Conservation (phyloP, 1,140 invertebrate species). For the Tribolium castaneum region DNA sequence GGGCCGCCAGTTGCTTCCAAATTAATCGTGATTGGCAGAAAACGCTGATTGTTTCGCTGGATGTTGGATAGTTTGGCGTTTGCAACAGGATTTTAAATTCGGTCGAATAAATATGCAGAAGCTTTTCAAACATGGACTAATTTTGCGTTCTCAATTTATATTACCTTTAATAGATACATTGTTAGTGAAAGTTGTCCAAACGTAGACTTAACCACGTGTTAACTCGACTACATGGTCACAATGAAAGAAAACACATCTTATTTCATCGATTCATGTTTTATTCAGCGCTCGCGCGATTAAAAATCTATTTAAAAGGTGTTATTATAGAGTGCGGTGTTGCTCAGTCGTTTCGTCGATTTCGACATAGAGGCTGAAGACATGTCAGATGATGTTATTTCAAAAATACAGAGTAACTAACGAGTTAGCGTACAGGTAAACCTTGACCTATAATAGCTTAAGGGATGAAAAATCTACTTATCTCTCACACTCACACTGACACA, state of each 20-base stretch:
- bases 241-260: slow-evolving; percentile 41
- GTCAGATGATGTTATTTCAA: slow-evolving; percentile 18
- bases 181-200: slow-evolving; percentile 47
- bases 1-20: not conserved
- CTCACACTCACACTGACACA: slow-evolving; percentile 1
- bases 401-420: slow-evolving; percentile 11
- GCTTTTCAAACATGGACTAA: slow-evolving; percentile 40
- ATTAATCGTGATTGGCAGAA: not conserved
- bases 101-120: slow-evolving; percentile 38
- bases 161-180: slow-evolving; percentile 42
- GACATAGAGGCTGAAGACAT: slow-evolving; percentile 4
- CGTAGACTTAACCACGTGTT: slow-evolving; percentile 28
- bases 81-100: not conserved
- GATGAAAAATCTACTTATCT: slow-evolving; percentile 34
- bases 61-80: not conserved
- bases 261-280: slow-evolving; percentile 34
- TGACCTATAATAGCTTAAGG: slow-evolving; percentile 36
- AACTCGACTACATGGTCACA: slow-evolving; percentile 34
- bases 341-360: slow-evolving; percentile 24
- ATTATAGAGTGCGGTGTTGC: slow-evolving; percentile 29
- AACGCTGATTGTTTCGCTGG: not conserved
- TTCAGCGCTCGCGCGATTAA: slow-evolving; percentile 29
- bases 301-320: slow-evolving; percentile 27
- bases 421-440: slow-evolving; percentile 27
- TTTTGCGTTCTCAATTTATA: slow-evolving; percentile 46